A percentile compares a stretch with the other conserved stretches of the same genome.
Evolutionary conservation across 2,113 vertebrate species (phyloP).

Genomic region (Archocentrus centrarchus): DNA sequence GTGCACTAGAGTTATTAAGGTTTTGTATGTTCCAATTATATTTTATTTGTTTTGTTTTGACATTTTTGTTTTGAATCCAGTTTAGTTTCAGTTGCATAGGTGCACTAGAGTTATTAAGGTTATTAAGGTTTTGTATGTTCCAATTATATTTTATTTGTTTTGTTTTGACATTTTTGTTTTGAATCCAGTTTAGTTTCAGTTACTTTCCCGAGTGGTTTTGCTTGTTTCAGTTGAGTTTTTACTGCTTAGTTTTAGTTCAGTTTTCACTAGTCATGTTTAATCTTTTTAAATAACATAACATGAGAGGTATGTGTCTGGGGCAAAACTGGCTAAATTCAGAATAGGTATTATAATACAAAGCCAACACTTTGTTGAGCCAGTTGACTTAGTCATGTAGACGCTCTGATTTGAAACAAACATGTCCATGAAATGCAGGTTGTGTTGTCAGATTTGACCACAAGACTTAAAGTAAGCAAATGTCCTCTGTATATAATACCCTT

Average conservation of each 20-base stretch:
- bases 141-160: neutral
- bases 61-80: too few relatives aligned
- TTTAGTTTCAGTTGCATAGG: neutral
- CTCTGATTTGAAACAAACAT: neutral
- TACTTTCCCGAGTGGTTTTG: slow-evolving; percentile 1
- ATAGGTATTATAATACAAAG: neutral
- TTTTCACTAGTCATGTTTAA: neutral
- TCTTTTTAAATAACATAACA: neutral
- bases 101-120: neutral
- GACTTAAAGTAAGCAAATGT: neutral
- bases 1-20: neutral
- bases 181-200: neutral
- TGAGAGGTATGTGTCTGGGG: too few relatives aligned
- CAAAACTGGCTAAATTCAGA: neutral
- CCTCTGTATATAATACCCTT: neutral
- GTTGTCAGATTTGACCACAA: neutral
- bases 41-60: too few relatives aligned
- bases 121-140: neutral
- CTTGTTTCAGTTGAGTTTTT: slow-evolving; percentile 3
- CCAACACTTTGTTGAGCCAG: neutral
- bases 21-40: too few relatives aligned
- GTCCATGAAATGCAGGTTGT: neutral
- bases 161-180: neutral
- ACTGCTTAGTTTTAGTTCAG: neutral
- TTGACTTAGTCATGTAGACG: neutral